Evolutionary conservation across 1,140 invertebrate genomes (phyloP).

Genomic region (Drosophila pachea): DNA sequence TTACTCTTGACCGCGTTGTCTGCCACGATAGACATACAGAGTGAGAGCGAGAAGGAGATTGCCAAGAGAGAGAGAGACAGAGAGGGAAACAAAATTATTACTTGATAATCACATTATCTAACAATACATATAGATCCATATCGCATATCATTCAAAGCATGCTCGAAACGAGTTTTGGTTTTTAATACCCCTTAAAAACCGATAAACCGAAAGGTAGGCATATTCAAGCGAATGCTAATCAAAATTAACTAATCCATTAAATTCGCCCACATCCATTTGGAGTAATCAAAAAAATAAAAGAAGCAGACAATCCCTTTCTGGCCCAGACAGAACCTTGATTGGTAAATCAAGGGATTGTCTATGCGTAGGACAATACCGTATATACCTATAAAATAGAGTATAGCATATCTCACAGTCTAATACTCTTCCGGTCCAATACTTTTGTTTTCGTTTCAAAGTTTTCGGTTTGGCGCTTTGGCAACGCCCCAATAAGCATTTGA

Average conservation of each 20-base stretch:
- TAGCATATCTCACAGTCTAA: conserved; percentile 1
- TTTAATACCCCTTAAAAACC: conserved; percentile 3
- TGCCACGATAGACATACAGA: neutral
- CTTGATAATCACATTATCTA: conserved; percentile 28
- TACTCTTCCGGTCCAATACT: neutral
- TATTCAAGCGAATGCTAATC: neutral
- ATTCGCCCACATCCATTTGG: neutral
- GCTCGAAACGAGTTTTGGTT: neutral
- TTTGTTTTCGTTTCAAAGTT: neutral
- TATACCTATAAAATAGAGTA: no score
- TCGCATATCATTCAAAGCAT: conserved; percentile 28
- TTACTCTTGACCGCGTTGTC: conserved; percentile 14
- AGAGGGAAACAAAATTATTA: conserved; percentile 4
- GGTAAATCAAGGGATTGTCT: no score
- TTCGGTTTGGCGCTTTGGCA: conserved; percentile 9
- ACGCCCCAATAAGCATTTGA: conserved; percentile 27
- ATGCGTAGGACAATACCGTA: no score
- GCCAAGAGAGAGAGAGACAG: neutral
- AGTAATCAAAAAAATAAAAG: no score
- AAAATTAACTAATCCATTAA: neutral
- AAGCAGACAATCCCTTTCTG: no score
- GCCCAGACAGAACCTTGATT: no score
- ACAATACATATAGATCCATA: conserved; percentile 25
- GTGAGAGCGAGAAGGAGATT: no score
- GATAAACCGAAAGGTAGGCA: neutral